A percentile compares a stretch with the other conserved stretches of the same genome.
Evolutionary conservation across 2,113 vertebrate genomes (phyloP).

Genomic region (Thomomys bottae): DNA sequence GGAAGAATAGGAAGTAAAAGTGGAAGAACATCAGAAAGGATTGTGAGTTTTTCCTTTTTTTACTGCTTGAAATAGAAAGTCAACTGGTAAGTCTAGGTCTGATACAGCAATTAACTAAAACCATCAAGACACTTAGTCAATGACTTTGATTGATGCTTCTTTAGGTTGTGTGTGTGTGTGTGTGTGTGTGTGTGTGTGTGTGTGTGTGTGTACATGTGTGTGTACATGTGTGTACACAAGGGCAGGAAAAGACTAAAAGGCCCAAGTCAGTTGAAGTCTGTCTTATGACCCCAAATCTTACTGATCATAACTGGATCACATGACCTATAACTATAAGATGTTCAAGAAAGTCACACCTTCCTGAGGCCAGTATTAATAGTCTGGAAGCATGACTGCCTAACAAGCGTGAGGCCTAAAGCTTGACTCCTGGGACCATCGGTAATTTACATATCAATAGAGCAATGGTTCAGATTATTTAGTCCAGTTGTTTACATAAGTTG

Average conservation of each 20-base stretch:
- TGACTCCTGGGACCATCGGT: too few relatives aligned
- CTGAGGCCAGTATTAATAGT: too few relatives aligned
- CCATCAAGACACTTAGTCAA: background rate
- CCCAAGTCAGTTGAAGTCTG: background rate
- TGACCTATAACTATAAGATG: background rate
- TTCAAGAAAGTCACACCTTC: background rate
- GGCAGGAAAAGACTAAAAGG: background rate
- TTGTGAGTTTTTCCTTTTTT: background rate
- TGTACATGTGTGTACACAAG: background rate
- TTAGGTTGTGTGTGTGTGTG: background rate
- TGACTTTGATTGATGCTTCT: background rate
- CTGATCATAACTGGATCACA: background rate
- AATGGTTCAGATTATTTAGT: background rate
- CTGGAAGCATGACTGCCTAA: too few relatives aligned
- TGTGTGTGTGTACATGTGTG: too few relatives aligned
- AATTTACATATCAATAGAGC: too few relatives aligned
- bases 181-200: too few relatives aligned
- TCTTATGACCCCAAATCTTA: background rate
- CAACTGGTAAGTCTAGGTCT: background rate
- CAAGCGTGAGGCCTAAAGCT: too few relatives aligned
- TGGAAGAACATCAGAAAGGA: background rate
- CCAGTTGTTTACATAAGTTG: background rate
- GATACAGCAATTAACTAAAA: background rate
- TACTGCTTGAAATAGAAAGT: background rate
- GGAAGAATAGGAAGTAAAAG: background rate